phyloP scores from a whole-genome alignment of 2,113 vertebrate species.

The Egretta garzetta region DNA sequence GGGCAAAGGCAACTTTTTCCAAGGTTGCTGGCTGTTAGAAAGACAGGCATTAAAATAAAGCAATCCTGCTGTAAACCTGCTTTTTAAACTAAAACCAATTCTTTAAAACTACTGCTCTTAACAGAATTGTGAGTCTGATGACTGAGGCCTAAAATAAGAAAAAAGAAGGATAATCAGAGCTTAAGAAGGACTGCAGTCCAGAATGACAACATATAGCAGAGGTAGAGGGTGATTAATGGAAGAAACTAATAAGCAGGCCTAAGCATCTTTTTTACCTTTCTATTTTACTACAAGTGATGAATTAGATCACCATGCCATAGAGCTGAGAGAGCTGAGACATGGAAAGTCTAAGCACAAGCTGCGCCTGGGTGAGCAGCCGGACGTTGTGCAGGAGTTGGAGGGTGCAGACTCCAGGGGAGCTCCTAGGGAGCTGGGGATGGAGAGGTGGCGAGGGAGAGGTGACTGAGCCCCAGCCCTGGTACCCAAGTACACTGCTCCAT shows the following conservation, averaged over 20 bases:
- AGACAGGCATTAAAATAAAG: neutral
- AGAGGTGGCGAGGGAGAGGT: neutral
- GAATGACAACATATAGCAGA: neutral
- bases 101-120: neutral
- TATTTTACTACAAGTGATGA: neutral
- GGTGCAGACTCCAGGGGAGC: neutral
- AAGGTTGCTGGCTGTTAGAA: neutral
- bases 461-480: neutral
- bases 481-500: neutral
- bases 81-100: neutral
- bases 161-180: neutral
- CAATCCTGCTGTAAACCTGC: neutral
- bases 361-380: neutral
- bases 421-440: neutral
- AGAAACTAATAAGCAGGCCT: neutral
- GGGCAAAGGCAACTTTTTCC: neutral
- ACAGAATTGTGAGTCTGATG: neutral
- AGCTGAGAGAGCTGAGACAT: neutral
- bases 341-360: neutral
- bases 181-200: neutral
- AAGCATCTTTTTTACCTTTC: neutral
- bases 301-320: neutral
- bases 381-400: accelerated
- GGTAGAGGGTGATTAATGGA: neutral
- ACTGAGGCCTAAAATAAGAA: neutral